Conservation (phyloP, 2,797 vertebrate species). For the Anas capensis region DNA sequence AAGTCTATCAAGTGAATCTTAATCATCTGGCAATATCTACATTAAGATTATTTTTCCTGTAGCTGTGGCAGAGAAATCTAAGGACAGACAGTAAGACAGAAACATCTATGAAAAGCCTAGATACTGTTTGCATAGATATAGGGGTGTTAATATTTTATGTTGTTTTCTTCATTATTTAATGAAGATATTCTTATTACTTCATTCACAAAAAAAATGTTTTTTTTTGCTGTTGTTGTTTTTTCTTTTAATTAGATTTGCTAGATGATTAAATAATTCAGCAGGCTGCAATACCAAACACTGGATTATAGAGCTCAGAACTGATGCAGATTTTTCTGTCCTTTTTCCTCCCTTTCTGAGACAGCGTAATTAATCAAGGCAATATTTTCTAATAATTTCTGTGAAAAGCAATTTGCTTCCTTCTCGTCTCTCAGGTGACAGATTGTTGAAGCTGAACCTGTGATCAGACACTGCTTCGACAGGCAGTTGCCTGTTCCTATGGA, state of each 20-base stretch:
- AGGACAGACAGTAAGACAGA: neutral
- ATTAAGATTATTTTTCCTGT: neutral
- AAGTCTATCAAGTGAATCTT: neutral
- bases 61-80: neutral
- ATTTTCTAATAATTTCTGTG: slow-evolving; percentile 68
- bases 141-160: neutral
- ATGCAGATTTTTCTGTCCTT: neutral
- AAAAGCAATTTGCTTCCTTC: slow-evolving; percentile 70
- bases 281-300: neutral
- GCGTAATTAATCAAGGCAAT: slow-evolving; percentile 70
- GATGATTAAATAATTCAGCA: neutral
- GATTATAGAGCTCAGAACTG: neutral
- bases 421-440: slow-evolving; percentile 73
- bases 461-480: slow-evolving; percentile 36
- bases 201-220: neutral
- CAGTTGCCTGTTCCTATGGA: slow-evolving; percentile 67
- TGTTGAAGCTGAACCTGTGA: slow-evolving; percentile 63
- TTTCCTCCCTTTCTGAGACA: slow-evolving; percentile 50
- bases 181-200: neutral
- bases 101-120: neutral
- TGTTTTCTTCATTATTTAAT: neutral
- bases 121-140: neutral
- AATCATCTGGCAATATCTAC: neutral
- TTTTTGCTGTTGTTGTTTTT: neutral
- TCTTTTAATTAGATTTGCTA: neutral